A percentile compares a stretch with the other conserved stretches of the same genome.
Conservation (phyloP, 2,888 invertebrate genomes). For the Hirtodrosophila histrioides region DNA sequence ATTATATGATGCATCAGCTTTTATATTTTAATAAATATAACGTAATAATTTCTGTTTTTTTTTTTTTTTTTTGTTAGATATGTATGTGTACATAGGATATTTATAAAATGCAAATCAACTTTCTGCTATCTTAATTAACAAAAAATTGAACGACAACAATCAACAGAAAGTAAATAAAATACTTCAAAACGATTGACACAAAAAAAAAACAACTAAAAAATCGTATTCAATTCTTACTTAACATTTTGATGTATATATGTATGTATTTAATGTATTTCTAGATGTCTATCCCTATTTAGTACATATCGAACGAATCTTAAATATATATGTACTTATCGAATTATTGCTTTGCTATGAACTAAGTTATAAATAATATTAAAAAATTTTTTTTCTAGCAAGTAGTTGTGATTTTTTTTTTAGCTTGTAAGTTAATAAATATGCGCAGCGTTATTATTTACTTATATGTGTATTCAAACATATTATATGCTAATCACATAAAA, state of each 20-base stretch:
- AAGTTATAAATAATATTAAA: conserved; percentile 23
- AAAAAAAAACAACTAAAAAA: conserved; percentile 3
- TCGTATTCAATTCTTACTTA: conserved; percentile 12
- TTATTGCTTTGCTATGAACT: conserved; percentile 36
- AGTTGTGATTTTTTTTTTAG: conserved; percentile 39
- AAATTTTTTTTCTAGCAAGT: conserved; percentile 33
- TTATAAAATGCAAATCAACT: conserved; percentile 11
- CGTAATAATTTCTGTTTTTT: conserved; percentile 11
- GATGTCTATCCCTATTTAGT: conserved; percentile 46
- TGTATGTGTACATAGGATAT: conserved; percentile 37
- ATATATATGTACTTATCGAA: conserved; percentile 31
- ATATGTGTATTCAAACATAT: conserved; percentile 24
- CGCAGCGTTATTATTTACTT: conserved; percentile 37
- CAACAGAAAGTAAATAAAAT: conserved; percentile 19
- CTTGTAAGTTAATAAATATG: conserved; percentile 35
- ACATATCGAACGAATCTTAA: conserved; percentile 45
- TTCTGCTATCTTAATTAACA: conserved; percentile 22
- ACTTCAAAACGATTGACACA: conserved; percentile 1
- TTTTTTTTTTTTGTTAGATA: conserved; percentile 10
- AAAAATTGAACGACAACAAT: conserved; percentile 17
- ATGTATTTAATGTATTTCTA: conserved; percentile 50
- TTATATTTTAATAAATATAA: conserved; percentile 8
- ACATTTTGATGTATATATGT: conserved; percentile 41
- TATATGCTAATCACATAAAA: conserved; percentile 15
- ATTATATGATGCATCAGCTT: not conserved